Conservation (phyloP, 2,113 vertebrate genomes). For the Myotis yumanensis region DNA sequence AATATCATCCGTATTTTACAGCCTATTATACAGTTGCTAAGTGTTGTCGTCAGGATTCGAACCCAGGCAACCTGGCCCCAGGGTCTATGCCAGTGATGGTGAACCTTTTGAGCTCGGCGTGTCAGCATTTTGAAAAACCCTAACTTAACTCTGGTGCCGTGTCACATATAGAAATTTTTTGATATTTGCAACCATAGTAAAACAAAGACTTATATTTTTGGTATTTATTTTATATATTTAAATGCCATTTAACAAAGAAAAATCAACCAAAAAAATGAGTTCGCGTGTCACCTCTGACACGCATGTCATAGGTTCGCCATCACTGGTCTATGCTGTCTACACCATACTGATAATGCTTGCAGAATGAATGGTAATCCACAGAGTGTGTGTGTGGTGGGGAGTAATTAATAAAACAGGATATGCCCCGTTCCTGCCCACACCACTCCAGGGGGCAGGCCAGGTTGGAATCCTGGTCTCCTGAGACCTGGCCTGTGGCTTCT, state of each 20-base stretch:
- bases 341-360: not conserved
- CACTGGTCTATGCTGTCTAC: fast-evolving
- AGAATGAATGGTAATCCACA: not conserved
- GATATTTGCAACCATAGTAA: too few species aligned
- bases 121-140: too few species aligned
- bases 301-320: too few species aligned
- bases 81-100: not conserved
- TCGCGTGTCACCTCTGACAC: too few species aligned
- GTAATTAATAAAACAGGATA: not conserved
- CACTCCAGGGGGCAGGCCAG: not conserved
- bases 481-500: conserved; percentile 6
- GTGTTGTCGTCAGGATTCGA: not conserved
- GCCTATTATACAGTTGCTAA: not conserved
- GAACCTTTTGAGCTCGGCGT: too few species aligned
- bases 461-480: not conserved
- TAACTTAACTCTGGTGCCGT: too few species aligned
- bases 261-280: too few species aligned
- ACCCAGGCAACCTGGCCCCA: not conserved
- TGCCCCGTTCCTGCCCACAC: not conserved
- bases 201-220: too few species aligned
- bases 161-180: too few species aligned
- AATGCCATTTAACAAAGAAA: too few species aligned
- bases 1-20: not conserved
- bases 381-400: too few species aligned
- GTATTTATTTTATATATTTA: too few species aligned